Base-by-base conservation (phyloP, 2,797 vertebrate genomes). In the Rhabdomys pumilio region DNA sequence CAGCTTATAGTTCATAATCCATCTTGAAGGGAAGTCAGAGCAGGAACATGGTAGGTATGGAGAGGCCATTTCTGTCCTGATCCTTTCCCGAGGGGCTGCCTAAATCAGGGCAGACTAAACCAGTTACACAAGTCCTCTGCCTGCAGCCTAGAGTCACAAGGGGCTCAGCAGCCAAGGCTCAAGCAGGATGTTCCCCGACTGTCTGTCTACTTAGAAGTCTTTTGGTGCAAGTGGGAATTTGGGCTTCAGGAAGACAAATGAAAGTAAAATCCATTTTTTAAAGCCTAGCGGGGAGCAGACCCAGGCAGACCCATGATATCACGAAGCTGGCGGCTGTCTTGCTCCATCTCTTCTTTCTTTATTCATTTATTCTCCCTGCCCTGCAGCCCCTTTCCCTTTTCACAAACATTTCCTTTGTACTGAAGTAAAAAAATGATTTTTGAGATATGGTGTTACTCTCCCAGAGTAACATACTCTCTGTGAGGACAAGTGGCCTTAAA, bases 141-240 rank as follows among this genome's bases (percentile, higher is more conserved):
- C 47, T 88, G 38, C 14, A 29, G 76, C 34, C 6, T 14, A 0
- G 34, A 0, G 24, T 9, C 12, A 3, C 0, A 7, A 80, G 80
- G 47, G 73, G 20, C 22, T 7, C 34, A 6, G 41, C 10, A 26
- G 57, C 29, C 19, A 55, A 41, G 55, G 47, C 75, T 47, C 38
- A 0, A 1, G 26, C 3, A 12, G 83, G 44, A 17, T 87, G 53
- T 61, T 96, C 92, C 75, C 75, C 89, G 69, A 77, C 65, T 86
- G 76, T 24, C 29, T 91, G 65, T 95, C 89, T 95, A 82, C 85
- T 96, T 65, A 89, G 47, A 85, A 80, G 81, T 84, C 93, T 96
- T 38, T 67, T 55, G 31, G 55, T 86, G 11, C 50, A 89, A 92
- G 67, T 90, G 85, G 91, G 77, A 96, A 93, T 96, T 89, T 89